Evolutionary conservation across 2,888 invertebrate species (phyloP), one percentile per base, ranked within the genome.

Genomic region (Hypselothyrea guttata): DNA sequence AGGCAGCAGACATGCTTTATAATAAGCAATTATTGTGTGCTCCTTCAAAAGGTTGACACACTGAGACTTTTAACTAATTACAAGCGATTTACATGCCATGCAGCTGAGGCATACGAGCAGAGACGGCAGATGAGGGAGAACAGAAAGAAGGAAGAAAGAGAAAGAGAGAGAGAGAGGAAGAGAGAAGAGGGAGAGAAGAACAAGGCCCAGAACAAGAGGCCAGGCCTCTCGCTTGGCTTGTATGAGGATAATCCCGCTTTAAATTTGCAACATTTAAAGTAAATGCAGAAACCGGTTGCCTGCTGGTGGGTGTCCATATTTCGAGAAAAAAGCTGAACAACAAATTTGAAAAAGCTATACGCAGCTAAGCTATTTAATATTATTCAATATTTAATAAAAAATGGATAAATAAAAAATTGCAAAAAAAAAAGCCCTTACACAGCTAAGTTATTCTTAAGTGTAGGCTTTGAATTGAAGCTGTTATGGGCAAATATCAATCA

Each of bases 11-110:
- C 58, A 71, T 71, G 71, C 63, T 56, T 67, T 83, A 79, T 79
- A 83, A 83, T 79, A 79, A 79, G 81, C 78, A 83, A 79, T 79
- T 79, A 79, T 79, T 79, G 81, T 67, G 60, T 79, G 83, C 65
- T 78, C 74, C 83, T 83, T 76, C 76, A 71, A 71, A 60, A 49
- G 38, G 56, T 41, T 60, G 57, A 79, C 83, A 79, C 79, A 74
- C 56, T 52, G 66, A 63, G 78, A 79, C 79, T 74, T 64, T 78
- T 78, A 82, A 84, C 81, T 82, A 82, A 84, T 82, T 82, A 84
- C 78, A 82, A 78, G 52, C 81, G 83, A 82, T 82, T 82, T 84
- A 84, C 81, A 82, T 82, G 81, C 82, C 74, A 69, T 33, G 66
- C 76, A 79, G 15, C 18, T 2, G 42, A 15, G 40, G 12, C 35